Evolutionary conservation across 2,113 vertebrate genomes (phyloP), one percentile per base, ranked within the genome.

Genomic region (Clarias magur): DNA sequence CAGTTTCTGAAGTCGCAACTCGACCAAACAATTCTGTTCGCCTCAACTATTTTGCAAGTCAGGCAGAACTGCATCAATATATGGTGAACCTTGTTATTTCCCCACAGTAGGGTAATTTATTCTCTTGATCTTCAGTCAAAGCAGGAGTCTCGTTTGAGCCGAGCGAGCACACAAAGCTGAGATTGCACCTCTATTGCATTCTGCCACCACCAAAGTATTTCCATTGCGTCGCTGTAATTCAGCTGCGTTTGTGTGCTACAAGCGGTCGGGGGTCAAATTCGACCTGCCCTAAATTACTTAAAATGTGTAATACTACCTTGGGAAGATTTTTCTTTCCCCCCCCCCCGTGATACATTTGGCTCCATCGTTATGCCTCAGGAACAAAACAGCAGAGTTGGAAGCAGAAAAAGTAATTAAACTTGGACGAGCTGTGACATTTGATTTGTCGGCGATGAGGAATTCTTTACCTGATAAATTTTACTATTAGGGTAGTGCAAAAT

Each of bases 401-500:
- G 63, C 25, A 76, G 72, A 27, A 78, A 89, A 89, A 88, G 68
- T 87, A 80, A 84, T 90, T 88, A 87, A 80, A 89, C 89, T 84
- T 83, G 56, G 79, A 87, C 65, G 48, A 85, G 65, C 16, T 11
- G 5, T 83, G 83, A 87, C 83, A 76, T 87, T 84, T 86, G 90
- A 87, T 90, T 86, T 60, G 89, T 88, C 85, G 63, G 62, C 15
- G 65, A 80, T 25, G 11, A 30, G 68, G 67, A 88, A 80, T 83
- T 76, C 86, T 86, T 76, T 83, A 59, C 84, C 85, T 83, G 56
- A 78, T 11, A 63, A 89, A 88, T 85, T 73, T 42, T 72, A 17
- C 83, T 80, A 85, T 87, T 87, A 78, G 86, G n/a, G 70, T 70
- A 60, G 80, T 82, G 34, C 82, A 38, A n/a, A 63, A 3, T 4